Evolutionary conservation across 2,888 invertebrate genomes (phyloP).

Genomic region (Argyresthia albistria): DNA sequence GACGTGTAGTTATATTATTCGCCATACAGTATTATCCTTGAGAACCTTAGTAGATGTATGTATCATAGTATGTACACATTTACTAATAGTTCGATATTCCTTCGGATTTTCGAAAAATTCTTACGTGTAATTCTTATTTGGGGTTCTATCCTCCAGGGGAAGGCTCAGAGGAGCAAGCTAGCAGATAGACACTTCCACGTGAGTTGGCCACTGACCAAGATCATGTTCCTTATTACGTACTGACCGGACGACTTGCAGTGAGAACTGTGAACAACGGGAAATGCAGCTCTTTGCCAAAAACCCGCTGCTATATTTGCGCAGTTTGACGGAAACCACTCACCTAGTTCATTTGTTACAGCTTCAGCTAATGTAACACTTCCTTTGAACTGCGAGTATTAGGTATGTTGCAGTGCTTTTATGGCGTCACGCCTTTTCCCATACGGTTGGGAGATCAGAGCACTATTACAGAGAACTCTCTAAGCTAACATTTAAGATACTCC

Average conservation of each 20-base stretch:
- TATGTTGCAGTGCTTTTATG: neutral
- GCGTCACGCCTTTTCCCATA: too few relatives aligned
- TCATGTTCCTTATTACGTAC: constrained; percentile 25
- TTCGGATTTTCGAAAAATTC: too few relatives aligned
- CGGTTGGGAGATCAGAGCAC: too few relatives aligned
- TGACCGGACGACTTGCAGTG: constrained; percentile 3
- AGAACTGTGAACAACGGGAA: neutral
- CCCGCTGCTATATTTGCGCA: neutral
- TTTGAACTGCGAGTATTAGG: neutral
- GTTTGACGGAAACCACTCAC: neutral
- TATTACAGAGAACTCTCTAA: too few relatives aligned
- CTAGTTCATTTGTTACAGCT: neutral
- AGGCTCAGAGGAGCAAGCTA: too few relatives aligned
- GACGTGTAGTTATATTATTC: neutral
- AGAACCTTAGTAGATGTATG: too few relatives aligned
- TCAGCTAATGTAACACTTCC: neutral
- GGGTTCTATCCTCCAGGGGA: too few relatives aligned
- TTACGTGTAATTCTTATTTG: too few relatives aligned
- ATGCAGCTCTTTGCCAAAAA: constrained; percentile 1
- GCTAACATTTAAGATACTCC: too few relatives aligned
- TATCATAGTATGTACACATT: too few relatives aligned
- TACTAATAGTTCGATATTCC: too few relatives aligned
- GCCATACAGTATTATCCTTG: too few relatives aligned
- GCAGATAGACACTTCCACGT: constrained; percentile 23
- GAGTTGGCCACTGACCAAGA: constrained; percentile 52